phyloP scores from a whole-genome alignment of 2,888 invertebrate species.

The Apamea crenata region DNA sequence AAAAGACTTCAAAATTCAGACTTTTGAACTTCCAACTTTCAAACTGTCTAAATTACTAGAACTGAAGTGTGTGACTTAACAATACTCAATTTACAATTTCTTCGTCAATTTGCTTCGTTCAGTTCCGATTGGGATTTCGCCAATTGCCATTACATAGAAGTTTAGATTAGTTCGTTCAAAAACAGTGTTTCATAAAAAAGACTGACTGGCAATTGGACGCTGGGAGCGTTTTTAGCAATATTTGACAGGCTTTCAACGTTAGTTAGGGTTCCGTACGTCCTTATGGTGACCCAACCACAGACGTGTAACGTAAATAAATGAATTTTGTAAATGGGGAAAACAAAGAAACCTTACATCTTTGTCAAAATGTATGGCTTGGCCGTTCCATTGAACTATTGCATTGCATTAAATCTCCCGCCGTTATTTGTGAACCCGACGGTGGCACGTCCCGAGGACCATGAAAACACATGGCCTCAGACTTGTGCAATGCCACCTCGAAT shows the following conservation, averaged over 20 bases:
- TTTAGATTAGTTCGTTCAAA: conserved; percentile 44
- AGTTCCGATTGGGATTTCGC: conserved; percentile 28
- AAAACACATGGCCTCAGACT: too few species aligned
- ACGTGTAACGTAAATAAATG: too few species aligned
- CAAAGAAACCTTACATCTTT: too few species aligned
- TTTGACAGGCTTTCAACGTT: conserved; percentile 40
- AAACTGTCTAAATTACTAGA: conserved; percentile 21
- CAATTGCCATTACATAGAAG: conserved; percentile 22
- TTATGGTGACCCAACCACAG: too few species aligned
- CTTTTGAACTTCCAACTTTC: conserved; percentile 12
- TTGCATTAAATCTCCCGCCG: too few species aligned
- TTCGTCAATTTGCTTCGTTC: conserved; percentile 29
- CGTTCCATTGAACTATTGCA: too few species aligned
- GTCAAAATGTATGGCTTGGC: too few species aligned
- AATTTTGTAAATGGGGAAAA: too few species aligned
- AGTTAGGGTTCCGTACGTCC: too few species aligned
- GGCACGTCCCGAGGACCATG: too few species aligned
- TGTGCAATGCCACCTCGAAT: too few species aligned
- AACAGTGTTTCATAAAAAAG: conserved; percentile 14
- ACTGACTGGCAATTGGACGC: not conserved
- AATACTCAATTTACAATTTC: conserved; percentile 44
- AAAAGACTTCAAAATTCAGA: conserved; percentile 2
- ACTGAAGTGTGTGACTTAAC: conserved; percentile 10
- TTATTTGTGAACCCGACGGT: too few species aligned
- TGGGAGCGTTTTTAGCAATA: conserved; percentile 9